A percentile compares a stretch with the other conserved stretches of the same genome.
Conservation (phyloP, 2,113 vertebrate genomes). For the Rhinoderma darwinii region DNA sequence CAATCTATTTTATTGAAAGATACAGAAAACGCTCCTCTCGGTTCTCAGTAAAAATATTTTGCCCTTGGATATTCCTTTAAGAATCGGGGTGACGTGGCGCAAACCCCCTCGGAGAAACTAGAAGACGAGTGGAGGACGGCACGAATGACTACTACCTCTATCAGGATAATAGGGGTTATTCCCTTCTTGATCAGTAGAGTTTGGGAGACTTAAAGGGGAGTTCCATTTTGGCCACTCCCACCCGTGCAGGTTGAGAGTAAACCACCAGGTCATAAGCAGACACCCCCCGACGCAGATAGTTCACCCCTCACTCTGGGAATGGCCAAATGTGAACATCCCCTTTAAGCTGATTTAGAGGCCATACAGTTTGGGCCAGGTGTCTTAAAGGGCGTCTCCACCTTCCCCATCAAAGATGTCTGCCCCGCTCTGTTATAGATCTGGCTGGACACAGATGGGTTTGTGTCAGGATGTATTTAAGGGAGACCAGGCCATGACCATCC, state of each 20-base stretch:
- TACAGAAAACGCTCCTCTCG: not conserved
- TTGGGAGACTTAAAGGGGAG: not conserved
- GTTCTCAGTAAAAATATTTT: not conserved
- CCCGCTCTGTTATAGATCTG: too few species aligned
- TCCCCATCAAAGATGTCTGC: too few species aligned
- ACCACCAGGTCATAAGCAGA: not conserved
- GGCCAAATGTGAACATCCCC: not conserved
- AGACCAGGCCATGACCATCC: too few species aligned
- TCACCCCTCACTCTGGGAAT: not conserved
- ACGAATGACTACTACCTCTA: not conserved
- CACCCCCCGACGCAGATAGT: too few species aligned
- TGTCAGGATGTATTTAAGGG: too few species aligned
- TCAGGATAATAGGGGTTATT: not conserved
- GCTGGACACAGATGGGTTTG: too few species aligned
- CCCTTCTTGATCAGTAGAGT: not conserved
- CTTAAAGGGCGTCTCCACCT: too few species aligned
- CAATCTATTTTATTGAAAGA: constrained; percentile 46
- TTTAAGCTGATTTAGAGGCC: too few species aligned
- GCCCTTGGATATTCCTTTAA: not conserved
- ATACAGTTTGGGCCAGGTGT: too few species aligned
- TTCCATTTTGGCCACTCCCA: not conserved
- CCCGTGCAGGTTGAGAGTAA: not conserved
- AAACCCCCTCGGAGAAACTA: too few species aligned
- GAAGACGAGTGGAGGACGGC: not conserved
- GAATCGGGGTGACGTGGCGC: not conserved